A percentile compares a stretch with the other conserved stretches of the same genome.
phyloP scores from a whole-genome alignment of 1,140 invertebrate species.

The Philotrypesis tridentata region DNA sequence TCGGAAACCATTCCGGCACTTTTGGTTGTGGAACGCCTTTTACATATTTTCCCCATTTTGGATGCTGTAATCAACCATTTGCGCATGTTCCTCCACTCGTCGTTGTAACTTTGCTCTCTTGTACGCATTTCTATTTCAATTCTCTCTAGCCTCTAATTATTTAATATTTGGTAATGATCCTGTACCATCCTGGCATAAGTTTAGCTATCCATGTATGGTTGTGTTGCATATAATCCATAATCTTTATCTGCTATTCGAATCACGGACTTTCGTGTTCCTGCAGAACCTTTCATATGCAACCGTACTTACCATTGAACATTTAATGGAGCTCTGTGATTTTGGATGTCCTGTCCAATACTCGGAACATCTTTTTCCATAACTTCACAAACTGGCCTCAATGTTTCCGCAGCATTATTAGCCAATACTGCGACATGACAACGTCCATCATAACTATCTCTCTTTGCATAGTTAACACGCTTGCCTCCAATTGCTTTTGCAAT shows the following conservation, averaged over 20 bases:
- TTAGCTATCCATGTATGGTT: background rate
- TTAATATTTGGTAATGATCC: background rate
- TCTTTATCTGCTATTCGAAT: conserved; percentile 3
- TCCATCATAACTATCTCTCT: conserved; percentile 24
- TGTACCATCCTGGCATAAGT: background rate
- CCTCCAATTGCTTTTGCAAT: conserved; percentile 19
- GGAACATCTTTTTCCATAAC: background rate
- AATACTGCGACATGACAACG: conserved; percentile 30
- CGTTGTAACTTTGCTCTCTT: conserved; percentile 52
- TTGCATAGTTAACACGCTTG: conserved; percentile 39
- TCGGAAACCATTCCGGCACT: no score
- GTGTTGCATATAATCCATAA: conserved; percentile 2
- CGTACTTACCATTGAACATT: no score
- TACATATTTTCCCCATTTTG: conserved; percentile 66
- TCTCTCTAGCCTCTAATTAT: background rate
- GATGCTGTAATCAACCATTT: conserved; percentile 62
- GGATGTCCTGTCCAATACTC: background rate
- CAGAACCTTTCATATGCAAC: no score
- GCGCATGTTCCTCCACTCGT: conserved; percentile 58
- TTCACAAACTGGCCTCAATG: background rate
- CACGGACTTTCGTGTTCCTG: no score
- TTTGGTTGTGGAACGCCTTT: no score
- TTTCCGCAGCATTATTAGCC: no score
- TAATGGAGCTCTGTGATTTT: no score
- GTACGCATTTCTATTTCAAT: conserved; percentile 54